Percentiles rank a stretch among this genome's conserved stretches.
These are phyloP conservation scores for Gastrophysa polygoni DNA, from an alignment of 2,888 invertebrate species.

Conservation along the genomic window DNA sequence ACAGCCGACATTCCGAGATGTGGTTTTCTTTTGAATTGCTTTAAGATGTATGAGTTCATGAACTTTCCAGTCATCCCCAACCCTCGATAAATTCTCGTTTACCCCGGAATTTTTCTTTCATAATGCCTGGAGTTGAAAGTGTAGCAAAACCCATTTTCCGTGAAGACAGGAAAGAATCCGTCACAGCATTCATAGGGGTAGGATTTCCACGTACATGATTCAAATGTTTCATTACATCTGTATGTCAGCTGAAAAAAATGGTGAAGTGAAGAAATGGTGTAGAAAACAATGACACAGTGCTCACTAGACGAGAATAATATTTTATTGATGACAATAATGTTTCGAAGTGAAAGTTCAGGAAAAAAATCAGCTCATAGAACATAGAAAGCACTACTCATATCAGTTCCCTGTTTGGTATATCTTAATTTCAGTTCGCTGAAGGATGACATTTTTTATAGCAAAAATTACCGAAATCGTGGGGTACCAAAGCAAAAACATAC, in stretches of 20 bases:
- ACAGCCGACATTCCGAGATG: too few relatives aligned
- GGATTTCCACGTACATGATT: conserved; percentile 72
- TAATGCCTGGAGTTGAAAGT: conserved; percentile 71
- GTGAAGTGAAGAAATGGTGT: neutral
- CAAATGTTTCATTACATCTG: conserved; percentile 67
- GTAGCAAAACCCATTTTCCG: conserved; percentile 77
- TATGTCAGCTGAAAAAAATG: conserved; percentile 61
- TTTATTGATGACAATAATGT: too few relatives aligned
- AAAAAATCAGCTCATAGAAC: too few relatives aligned
- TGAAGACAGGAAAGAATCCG: conserved; percentile 71
- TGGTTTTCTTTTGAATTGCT: neutral
- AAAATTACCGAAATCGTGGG: too few relatives aligned
- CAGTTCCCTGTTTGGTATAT: too few relatives aligned
- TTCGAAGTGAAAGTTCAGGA: too few relatives aligned
- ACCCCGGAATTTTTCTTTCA: conserved; percentile 60
- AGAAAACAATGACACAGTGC: neutral
- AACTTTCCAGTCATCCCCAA: conserved; percentile 6
- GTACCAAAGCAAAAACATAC: too few relatives aligned
- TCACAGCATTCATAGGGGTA: conserved; percentile 70
- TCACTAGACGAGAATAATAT: too few relatives aligned
- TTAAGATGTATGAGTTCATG: neutral
- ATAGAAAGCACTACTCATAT: too few relatives aligned
- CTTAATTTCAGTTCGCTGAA: too few relatives aligned
- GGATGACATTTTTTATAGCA: too few relatives aligned
- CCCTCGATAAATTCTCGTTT: conserved; percentile 32